Evolutionary conservation across 2,888 invertebrate species (phyloP), one percentile per base, ranked within the genome.

Genomic region (Strigamia transsilvanica): DNA sequence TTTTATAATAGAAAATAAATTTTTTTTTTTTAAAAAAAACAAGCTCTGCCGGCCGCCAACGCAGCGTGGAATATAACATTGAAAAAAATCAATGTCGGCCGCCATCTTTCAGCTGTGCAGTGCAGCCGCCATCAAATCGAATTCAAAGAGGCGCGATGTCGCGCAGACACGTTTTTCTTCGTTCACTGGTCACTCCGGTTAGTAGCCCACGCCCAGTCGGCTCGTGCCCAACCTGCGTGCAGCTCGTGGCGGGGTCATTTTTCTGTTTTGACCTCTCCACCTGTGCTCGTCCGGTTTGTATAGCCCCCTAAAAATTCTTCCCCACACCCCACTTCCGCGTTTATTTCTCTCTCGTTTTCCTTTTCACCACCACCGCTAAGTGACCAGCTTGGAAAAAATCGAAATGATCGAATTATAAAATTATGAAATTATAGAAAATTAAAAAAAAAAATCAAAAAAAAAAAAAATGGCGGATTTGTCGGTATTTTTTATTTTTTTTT

Each of bases 241-340:
- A n/a, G 32, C 73, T 73, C 73, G 73, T 73, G 73, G 73, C 73
- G 18, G 32, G 66, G 73, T 73, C 73, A 73, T 32, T 73, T 73
- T 32, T 18, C 56, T 21, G 56, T n/a, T 56, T 56, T 56, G 56
- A 56, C 56, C 56, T 56, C 56, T 73, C 73, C 73, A 73, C 73
- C 73, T 73, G 73, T 73, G 32, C 73, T 4, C 27, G 27, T 73
- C 32, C 56, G 56, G 56, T 56, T 56, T 56, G 56, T 51, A 7
- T 32, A 27, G 32, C 73, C 73, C 73, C 73, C n/a, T 73, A n/a
- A 73, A 73, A 73, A 27, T 73, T 32, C 32, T 73, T 32, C 32
- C 73, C 32, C 73, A 15, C 15, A 51, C 51, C 51, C 51, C 51
- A 51, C 51, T 51, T 51, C 51, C 73, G 27, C 73, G n/a, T 32